Percentiles rank a stretch among this genome's conserved stretches.
These are phyloP conservation scores for Chaenogobius annularis DNA, from an alignment of 2,113 vertebrate genomes.

Conservation along the genomic window DNA sequence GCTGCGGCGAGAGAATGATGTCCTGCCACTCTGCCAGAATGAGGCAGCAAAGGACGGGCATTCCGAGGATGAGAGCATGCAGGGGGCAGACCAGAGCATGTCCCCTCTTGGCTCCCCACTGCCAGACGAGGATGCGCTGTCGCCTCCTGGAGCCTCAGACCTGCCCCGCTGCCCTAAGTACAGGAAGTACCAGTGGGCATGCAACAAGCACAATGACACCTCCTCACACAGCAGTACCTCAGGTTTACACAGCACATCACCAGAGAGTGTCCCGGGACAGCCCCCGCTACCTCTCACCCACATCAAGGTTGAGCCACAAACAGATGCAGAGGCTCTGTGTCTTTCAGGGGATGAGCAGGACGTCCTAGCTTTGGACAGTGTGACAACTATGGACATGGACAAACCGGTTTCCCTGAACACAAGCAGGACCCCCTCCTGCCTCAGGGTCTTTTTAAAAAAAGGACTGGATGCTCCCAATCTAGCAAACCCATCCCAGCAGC, in stretches of 20 bases:
- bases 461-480: conserved; percentile 82
- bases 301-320: conserved; percentile 91
- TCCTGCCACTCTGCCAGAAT: conserved; percentile 87
- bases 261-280: conserved; percentile 80
- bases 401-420: conserved; percentile 79
- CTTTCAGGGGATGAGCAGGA: conserved; percentile 91
- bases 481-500: conserved; percentile 88
- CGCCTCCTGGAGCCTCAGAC: conserved; percentile 81
- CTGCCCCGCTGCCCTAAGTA: conserved; percentile 93
- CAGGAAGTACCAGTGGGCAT: conserved; percentile 98
- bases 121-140: conserved; percentile 80
- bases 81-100: conserved; percentile 78
- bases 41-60: conserved; percentile 77
- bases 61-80: conserved; percentile 88
- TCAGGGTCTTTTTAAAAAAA: conserved; percentile 89
- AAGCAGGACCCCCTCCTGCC: conserved; percentile 85
- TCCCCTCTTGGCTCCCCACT: conserved; percentile 82
- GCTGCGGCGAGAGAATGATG: conserved; percentile 90
- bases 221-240: conserved; percentile 97
- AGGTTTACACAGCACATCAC: conserved; percentile 98
- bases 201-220: conserved; percentile 95
- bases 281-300: conserved; percentile 81
- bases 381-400: conserved; percentile 88
- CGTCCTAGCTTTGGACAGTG: conserved; percentile 82
- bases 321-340: conserved; percentile 88